Percentiles rank a stretch among this genome's conserved stretches.
Conservation (phyloP, 37 sponge, comb jelly and placozoan species). For the Cladorhizidae sp. region DNA sequence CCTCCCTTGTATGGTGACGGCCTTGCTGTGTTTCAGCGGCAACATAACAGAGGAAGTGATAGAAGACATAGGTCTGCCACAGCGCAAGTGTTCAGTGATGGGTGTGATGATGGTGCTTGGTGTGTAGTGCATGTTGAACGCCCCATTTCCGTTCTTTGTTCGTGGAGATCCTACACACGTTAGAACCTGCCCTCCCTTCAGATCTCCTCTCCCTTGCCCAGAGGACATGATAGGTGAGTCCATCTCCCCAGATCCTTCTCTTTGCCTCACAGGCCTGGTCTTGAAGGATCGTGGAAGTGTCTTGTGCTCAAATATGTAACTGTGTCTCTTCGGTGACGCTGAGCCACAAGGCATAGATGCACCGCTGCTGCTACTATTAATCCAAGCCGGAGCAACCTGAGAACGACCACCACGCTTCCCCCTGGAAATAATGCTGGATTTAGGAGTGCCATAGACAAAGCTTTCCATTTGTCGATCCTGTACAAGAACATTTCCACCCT, state of each 20-base stretch:
- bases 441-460: neutral
- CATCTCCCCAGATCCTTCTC: neutral
- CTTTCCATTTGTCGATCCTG: neutral
- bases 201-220: neutral
- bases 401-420: neutral
- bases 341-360: no score
- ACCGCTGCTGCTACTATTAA: neutral
- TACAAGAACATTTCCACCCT: no score
- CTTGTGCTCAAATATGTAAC: neutral
- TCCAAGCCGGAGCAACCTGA: constrained; percentile 26
- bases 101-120: neutral
- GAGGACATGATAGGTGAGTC: neutral
- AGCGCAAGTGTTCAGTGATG: neutral
- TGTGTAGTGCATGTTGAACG: neutral
- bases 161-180: constrained; percentile 6
- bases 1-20: neutral
- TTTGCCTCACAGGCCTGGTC: neutral
- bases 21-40: constrained; percentile 8
- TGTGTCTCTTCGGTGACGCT: neutral
- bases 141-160: neutral
- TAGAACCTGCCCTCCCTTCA: neutral
- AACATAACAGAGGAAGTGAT: neutral
- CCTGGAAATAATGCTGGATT: neutral
- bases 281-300: constrained; percentile 7
- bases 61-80: neutral